Conservation (phyloP, 2,113 vertebrate genomes). For the Macquaria australasica region DNA sequence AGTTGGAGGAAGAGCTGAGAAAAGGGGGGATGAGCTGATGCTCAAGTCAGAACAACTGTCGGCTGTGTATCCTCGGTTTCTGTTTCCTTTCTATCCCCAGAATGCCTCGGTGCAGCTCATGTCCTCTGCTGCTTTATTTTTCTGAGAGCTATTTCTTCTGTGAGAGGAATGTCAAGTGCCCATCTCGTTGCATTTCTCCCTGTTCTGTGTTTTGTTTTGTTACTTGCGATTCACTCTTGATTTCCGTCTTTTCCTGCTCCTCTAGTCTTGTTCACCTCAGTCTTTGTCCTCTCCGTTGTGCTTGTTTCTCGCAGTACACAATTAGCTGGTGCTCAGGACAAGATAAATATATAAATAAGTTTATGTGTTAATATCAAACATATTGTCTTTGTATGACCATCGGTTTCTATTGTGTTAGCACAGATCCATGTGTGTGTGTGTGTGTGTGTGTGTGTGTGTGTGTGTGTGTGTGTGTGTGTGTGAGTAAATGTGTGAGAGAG, state of each 20-base stretch:
- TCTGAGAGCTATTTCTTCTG: constrained; percentile 76
- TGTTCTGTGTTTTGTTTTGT: constrained; percentile 62
- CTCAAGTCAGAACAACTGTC: constrained; percentile 30
- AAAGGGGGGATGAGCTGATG: constrained; percentile 43
- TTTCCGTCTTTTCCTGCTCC: constrained; percentile 29
- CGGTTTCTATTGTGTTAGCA: constrained; percentile 62
- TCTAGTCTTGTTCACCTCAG: not conserved
- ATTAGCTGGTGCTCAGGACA: not conserved
- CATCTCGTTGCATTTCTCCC: constrained; percentile 61
- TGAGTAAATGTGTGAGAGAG: not conserved
- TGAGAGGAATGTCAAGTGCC: constrained; percentile 83
- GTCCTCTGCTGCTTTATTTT: constrained; percentile 75
- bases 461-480: not conserved
- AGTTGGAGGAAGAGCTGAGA: constrained; percentile 1
- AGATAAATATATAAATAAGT: constrained; percentile 31
- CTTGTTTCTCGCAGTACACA: not conserved
- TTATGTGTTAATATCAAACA: constrained; percentile 28
- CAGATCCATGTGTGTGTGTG: constrained; percentile 7
- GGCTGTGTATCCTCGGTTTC: constrained; percentile 44
- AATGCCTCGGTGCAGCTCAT: constrained; percentile 67
- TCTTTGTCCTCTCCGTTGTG: constrained; percentile 26
- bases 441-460: constrained; percentile 2
- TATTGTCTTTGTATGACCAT: not conserved
- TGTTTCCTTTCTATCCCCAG: constrained; percentile 57
- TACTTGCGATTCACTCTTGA: constrained; percentile 47